Conservation (phyloP, 2,888 invertebrate species). For the Odontothrips loti region DNA sequence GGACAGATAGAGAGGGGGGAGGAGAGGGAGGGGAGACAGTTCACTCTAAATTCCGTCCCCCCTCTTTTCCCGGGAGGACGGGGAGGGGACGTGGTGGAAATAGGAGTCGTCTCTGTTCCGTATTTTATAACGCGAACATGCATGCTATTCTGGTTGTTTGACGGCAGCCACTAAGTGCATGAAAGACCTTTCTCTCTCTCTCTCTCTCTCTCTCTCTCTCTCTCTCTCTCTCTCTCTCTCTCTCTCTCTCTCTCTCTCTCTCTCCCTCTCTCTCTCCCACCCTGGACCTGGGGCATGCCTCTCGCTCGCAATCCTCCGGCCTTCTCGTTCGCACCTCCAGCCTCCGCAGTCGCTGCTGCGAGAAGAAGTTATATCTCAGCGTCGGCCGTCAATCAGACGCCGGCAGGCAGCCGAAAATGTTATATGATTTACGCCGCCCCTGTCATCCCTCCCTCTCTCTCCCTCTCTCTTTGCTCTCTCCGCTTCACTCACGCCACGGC, state of each 20-base stretch:
- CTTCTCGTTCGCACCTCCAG: background rate
- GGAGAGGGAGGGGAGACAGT: background rate
- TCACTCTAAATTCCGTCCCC: background rate
- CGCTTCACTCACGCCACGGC: background rate
- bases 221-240: no score
- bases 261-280: background rate
- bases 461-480: no score
- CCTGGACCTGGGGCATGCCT: background rate
- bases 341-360: background rate
- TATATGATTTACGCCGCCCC: background rate
- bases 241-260: no score
- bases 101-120: no score
- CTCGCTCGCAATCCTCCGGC: background rate
- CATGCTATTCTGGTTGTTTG: no score
- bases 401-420: slow-evolving; percentile 1
- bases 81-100: no score
- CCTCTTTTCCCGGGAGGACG: background rate
- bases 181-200: no score
- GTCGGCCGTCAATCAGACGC: background rate
- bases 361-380: background rate
- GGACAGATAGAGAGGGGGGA: background rate
- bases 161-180: no score
- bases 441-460: no score
- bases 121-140: no score
- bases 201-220: no score